Evolutionary conservation across 2,797 vertebrate genomes (phyloP), one percentile per base, ranked within the genome.

Genomic region (Oreochromis grahami): DNA sequence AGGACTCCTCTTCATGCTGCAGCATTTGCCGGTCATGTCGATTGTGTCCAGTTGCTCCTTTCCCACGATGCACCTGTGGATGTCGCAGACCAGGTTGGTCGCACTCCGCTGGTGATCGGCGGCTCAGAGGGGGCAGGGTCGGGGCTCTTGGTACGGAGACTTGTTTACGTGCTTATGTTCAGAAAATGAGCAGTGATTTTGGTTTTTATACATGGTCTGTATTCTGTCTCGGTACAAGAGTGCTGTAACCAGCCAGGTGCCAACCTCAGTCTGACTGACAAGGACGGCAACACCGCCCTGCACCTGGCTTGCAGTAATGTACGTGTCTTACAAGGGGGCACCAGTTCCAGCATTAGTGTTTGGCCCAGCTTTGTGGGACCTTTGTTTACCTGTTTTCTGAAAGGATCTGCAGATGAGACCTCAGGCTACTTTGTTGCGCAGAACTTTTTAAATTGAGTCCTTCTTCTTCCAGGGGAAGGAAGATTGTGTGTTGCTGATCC

Each of bases 1-100:
- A 99, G 98, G 92, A 98, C 97, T 1, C 97, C 98, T 26, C 97
- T 99, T 58, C 98, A 99, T 0, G 98, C 98, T 0, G 98, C 98
- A 6, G 98, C 98, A 2, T 99, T 98, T 4, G 95, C 96, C 0
- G 98, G 98, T 48, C 98, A 98, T 0, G 92, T 97, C 13, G 98
- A 98, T 85, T 99, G 98, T 84, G 84, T 99, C 88, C 97, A 98
- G 95, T 96, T 99, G 60, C 97, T 99, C 34, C 95, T 99, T 91
- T 96, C 96, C 89, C 97, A 98, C 36, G 96, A 96, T 14, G 97
- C 97, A 26, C 95, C 95, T 56, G 97, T 97, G 43, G 97, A 99
- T 2, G 92, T 94, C 0, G 94, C 88, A 0, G 98, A 99, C 89
- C 89, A 95, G 14, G 94, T 96, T 1, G 98, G 98, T 68, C 96